phyloP scores from a whole-genome alignment of 2,113 vertebrate species.

The Takifugu flavidus region DNA sequence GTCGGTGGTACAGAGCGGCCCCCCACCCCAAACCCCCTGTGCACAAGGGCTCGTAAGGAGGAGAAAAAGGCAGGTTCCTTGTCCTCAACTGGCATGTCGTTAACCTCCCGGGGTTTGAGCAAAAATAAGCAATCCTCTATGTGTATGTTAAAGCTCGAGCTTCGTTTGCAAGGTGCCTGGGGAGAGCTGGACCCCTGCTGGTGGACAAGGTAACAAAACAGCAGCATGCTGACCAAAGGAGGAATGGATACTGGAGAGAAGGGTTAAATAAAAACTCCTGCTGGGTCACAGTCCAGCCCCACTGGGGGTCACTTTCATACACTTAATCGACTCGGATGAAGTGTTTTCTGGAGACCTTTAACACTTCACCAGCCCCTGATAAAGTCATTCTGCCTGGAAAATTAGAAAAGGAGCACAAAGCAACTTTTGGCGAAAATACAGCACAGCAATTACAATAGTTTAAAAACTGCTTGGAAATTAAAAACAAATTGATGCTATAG shows the following conservation, averaged over 20 bases:
- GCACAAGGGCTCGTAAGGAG: slow-evolving; percentile 9
- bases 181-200: slow-evolving; percentile 67
- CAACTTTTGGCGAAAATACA: too few relatives aligned
- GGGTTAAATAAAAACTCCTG: slow-evolving; percentile 66
- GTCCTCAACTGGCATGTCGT: slow-evolving; percentile 72
- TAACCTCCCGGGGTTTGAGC: slow-evolving; percentile 73
- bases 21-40: slow-evolving; percentile 9
- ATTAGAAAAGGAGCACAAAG: too few relatives aligned
- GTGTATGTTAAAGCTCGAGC: slow-evolving; percentile 55
- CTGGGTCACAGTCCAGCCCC: slow-evolving; percentile 42
- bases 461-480: too few relatives aligned
- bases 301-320: slow-evolving; percentile 25
- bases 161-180: slow-evolving; percentile 70
- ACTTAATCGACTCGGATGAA: slow-evolving; percentile 40
- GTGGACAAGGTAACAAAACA: slow-evolving; percentile 73
- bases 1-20: slow-evolving; percentile 23
- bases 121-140: slow-evolving; percentile 55
- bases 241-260: slow-evolving; percentile 42
- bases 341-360: slow-evolving; percentile 21
- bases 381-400: too few relatives aligned
- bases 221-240: slow-evolving; percentile 59
- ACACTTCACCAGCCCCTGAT: neutral
- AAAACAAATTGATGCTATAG: too few relatives aligned
- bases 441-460: too few relatives aligned
- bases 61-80: slow-evolving; percentile 46